A percentile compares a stretch with the other conserved stretches of the same genome.
These are phyloP conservation scores for Phacellophora camtschatica DNA, from an alignment of 30 jellyfish, hydroid and myxozoan genomes.

Conservation along the genomic window DNA sequence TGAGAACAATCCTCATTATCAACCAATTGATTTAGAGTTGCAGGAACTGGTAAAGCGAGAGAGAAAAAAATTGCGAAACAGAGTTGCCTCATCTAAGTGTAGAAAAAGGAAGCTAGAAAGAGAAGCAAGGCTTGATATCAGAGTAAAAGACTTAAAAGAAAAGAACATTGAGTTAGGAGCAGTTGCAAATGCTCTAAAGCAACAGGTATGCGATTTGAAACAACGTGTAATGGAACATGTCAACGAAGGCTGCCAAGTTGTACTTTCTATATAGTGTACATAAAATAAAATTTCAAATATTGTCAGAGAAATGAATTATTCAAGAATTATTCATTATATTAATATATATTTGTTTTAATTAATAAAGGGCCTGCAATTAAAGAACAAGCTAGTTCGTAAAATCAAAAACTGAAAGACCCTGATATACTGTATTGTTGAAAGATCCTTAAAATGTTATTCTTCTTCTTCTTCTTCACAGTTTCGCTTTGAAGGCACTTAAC, in stretches of 20 bases:
- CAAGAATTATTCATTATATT: too few relatives aligned
- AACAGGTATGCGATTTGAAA: constrained; percentile 94
- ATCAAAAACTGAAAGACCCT: too few relatives aligned
- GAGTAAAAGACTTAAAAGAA: constrained; percentile 92
- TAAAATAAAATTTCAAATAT: too few relatives aligned
- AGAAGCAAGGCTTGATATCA: constrained; percentile 93
- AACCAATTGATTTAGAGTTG: constrained; percentile 91
- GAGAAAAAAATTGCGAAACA: constrained; percentile 89
- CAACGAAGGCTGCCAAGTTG: constrained; percentile 97
- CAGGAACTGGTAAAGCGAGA: constrained; percentile 97
- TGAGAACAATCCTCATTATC: constrained; percentile 91
- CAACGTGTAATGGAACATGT: constrained; percentile 99
- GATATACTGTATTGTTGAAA: too few relatives aligned
- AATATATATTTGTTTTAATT: too few relatives aligned
- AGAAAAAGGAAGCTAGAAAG: constrained; percentile 94
- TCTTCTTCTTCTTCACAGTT: too few relatives aligned
- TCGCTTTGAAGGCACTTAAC: too few relatives aligned
- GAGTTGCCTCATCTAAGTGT: constrained; percentile 98
- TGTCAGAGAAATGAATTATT: too few relatives aligned
- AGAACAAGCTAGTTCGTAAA: too few relatives aligned
- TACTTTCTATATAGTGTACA: constrained; percentile 51
- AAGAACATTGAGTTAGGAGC: constrained; percentile 96
- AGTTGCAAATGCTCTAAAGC: constrained; percentile 97
- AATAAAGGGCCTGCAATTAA: too few relatives aligned
- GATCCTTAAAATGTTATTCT: too few relatives aligned